Evolutionary conservation across 1,140 invertebrate species (phyloP).

Genomic region (Triops longicaudatus): DNA sequence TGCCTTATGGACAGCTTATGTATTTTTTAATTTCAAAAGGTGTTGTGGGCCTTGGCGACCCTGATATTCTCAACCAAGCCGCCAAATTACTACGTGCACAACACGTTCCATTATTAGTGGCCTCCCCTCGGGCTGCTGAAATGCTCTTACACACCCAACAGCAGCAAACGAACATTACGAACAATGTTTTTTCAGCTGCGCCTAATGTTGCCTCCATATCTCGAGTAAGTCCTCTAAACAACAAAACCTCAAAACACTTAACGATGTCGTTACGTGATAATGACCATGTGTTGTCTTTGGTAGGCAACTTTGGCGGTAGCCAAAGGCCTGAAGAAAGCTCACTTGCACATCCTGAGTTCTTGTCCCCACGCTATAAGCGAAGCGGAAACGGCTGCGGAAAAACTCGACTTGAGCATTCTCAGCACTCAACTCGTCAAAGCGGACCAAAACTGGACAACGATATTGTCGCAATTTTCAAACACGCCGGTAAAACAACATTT

Average conservation of each 20-base stretch:
- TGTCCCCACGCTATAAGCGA: constrained; percentile 25
- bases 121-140: constrained; percentile 28
- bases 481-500: background rate
- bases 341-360: constrained; percentile 26
- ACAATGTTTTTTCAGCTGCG: constrained; percentile 27
- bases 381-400: constrained; percentile 23
- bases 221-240: constrained; percentile 17
- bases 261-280: background rate
- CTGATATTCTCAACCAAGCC: constrained; percentile 27
- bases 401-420: constrained; percentile 20
- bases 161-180: constrained; percentile 18
- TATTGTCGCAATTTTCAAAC: background rate
- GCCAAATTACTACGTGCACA: constrained; percentile 20
- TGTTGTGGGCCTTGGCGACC: constrained; percentile 26
- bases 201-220: constrained; percentile 25
- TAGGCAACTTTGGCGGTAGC: constrained; percentile 28
- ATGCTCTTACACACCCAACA: constrained; percentile 25
- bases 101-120: constrained; percentile 26
- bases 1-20: background rate
- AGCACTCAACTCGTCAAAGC: constrained; percentile 19
- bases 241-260: too few species aligned
- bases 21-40: constrained; percentile 5
- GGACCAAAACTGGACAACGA: constrained; percentile 20
- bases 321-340: constrained; percentile 20
- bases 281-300: background rate